Evolutionary conservation across 2,888 invertebrate species (phyloP), one percentile per base, ranked within the genome.

Genomic region (Carpatolechia fugitivella): DNA sequence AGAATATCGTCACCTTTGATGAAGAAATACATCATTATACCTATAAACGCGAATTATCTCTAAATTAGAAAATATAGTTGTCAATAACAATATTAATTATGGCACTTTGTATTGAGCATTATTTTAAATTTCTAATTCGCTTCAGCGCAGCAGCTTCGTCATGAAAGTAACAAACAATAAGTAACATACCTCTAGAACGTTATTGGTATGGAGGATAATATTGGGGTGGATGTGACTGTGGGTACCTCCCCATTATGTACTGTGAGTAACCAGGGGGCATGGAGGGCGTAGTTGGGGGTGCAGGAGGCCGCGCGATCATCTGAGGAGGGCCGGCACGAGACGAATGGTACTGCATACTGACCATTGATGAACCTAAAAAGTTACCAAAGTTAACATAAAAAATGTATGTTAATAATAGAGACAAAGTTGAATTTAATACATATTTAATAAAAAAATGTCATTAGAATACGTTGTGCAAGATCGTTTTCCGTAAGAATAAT

Each of bases 131-230:
- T 5, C 33, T 8, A 33, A 33, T 33, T 33, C 33, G 33, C 33
- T 33, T 33, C 33, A 24, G 24, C 24, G 24, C 24, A 24, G 33
- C 33, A 33, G 33, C 33, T 33, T 33, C 33, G 33, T 33, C 33
- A 33, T n/a, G 10, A n/a, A 33, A 33, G 2, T 11, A 6, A 5
- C n/a, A 2, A 33, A 24, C 24, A 4, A n/a, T 24, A 24, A 24
- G 24, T 24, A 24, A 24, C 70, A 55, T 70, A 69, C 69, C 68
- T 62, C 57, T 40, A 38, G 30, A 48, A 33, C 31, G 54, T 57
- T 65, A 69, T 60, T 66, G 69, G 44, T 59, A 69, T 48, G 69
- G 70, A 44, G 69, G 69, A 55, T 63, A 69, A 47, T 61, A 65
- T 18, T 66, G 64, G 1, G 53, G 53, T 47, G 59, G 60, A 38